Evolutionary conservation across 2,797 vertebrate species (phyloP), one percentile per base, ranked within the genome.

Genomic region (Pantherophis vulpinus): DNA sequence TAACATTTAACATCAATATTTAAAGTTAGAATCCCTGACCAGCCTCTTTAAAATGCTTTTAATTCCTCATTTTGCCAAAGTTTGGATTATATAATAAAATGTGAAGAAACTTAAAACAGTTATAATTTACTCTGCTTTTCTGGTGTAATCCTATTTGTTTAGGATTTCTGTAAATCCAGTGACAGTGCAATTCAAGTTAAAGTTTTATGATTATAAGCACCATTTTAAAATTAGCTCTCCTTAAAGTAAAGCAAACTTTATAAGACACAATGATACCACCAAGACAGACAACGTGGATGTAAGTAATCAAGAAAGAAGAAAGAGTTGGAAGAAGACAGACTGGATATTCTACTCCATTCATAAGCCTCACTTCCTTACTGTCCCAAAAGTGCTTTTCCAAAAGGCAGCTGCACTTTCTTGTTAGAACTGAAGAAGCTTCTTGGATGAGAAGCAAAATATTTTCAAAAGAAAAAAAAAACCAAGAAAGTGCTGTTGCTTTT

Each of bases 1-100:
- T 95, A 83, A 37, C 51, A 27, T 37, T 59, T n/a, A 92, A 87
- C 94, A 93, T 56, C 92, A 6, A 5, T 89, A 13, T 93, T 92
- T 66, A 47, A 59, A 63, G 51, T 87, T 32, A 88, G 74, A 83
- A 47, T 83, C 4, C 25, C 74, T 47, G 74, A 47, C 5, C 1
- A 47, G 20, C 10, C 74, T 47, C 20, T 83, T 47, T 83, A 47
- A 25, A 37, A 83, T 25, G 37, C 20, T 83, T 79, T 83, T 54
- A 90, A 23, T 0, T 92, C 47, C 2, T 16, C 86, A 88, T 91
- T 54, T 20, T 42, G 12, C 42, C 9, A 23, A 89, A 91, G 74
- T 0, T 20, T 3, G 87, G 58, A n/a, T 87, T 93, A 0, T 56
- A 4, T 87, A 18, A 12, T 92, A 25, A n/a, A 5, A 42, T 95